A percentile compares a stretch with the other conserved stretches of the same genome.
These are phyloP conservation scores for Cathartes aura DNA, from an alignment of 2,113 vertebrate genomes.

Conservation along the genomic window DNA sequence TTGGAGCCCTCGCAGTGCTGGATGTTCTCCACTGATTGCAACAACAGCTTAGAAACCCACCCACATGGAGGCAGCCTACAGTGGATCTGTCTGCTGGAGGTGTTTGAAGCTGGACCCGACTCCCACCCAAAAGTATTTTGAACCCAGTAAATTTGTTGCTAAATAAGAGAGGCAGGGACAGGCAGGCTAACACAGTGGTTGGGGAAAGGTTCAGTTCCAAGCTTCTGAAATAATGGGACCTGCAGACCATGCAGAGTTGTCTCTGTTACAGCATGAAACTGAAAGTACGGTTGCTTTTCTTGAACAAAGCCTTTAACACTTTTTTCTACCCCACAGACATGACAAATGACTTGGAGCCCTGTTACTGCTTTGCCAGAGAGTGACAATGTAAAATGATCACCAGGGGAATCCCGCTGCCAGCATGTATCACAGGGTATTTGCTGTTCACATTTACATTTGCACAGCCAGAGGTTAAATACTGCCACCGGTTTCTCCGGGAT, in stretches of 20 bases:
- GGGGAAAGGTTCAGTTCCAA: neutral
- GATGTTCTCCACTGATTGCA: neutral
- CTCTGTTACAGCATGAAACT: neutral
- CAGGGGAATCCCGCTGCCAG: neutral
- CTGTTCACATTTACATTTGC: neutral
- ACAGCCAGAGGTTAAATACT: neutral
- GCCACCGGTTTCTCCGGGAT: neutral
- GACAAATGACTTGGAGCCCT: neutral
- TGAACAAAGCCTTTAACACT: neutral
- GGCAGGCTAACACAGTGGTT: neutral
- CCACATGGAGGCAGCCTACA: fast-evolving
- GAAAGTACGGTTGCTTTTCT: neutral
- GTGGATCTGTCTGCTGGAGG: neutral
- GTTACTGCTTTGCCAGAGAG: neutral
- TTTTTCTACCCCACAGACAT: neutral
- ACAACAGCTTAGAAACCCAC: neutral
- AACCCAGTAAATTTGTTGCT: neutral
- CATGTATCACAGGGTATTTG: neutral
- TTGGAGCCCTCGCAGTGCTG: neutral
- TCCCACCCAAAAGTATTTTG: neutral
- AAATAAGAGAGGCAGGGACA: neutral
- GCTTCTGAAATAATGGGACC: neutral
- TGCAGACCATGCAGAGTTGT: fast-evolving
- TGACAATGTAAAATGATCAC: neutral
- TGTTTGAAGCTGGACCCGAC: neutral